Evolutionary conservation across 1,140 invertebrate species (phyloP).

Genomic region (Drosophila funebris): DNA sequence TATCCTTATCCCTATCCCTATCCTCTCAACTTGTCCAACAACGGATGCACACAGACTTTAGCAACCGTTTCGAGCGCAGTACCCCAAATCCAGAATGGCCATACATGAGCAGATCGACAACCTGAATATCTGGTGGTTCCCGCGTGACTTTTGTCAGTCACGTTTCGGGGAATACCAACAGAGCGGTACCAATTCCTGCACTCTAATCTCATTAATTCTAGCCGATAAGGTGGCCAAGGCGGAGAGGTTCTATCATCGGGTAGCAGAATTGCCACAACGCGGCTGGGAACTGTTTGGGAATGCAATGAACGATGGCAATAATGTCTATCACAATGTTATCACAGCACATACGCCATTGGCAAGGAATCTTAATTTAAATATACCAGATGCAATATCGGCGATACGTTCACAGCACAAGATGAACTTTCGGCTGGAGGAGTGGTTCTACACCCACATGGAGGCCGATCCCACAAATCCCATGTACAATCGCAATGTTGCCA

Average conservation of each 20-base stretch:
- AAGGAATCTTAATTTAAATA: constrained; percentile 72
- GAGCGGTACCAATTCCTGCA: constrained; percentile 80
- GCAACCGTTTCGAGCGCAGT: constrained; percentile 32
- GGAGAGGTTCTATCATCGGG: constrained; percentile 59
- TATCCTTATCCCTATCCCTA: neutral
- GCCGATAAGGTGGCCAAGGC: constrained; percentile 75
- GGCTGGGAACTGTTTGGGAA: constrained; percentile 74
- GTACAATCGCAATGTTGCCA: constrained; percentile 70
- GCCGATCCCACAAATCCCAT: constrained; percentile 67
- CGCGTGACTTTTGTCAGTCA: constrained; percentile 76
- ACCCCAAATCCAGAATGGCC: constrained; percentile 52
- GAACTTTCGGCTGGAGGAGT: constrained; percentile 77
- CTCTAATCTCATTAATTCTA: constrained; percentile 72
- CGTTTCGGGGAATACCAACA: constrained; percentile 72
- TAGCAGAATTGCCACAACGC: constrained; percentile 56
- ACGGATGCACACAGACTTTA: constrained; percentile 5
- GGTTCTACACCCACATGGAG: constrained; percentile 82
- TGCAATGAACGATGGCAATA: constrained; percentile 79
- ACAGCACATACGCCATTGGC: constrained; percentile 53
- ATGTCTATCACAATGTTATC: constrained; percentile 73
- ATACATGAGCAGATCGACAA: constrained; percentile 77
- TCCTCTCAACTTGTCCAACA: neutral
- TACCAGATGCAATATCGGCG: constrained; percentile 74
- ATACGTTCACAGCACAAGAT: constrained; percentile 68
- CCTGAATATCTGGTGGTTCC: constrained; percentile 82